Percentiles rank a stretch among this genome's conserved stretches.
phyloP scores from a whole-genome alignment of 1,140 invertebrate species.

The Chrysomallon squamiferum region DNA sequence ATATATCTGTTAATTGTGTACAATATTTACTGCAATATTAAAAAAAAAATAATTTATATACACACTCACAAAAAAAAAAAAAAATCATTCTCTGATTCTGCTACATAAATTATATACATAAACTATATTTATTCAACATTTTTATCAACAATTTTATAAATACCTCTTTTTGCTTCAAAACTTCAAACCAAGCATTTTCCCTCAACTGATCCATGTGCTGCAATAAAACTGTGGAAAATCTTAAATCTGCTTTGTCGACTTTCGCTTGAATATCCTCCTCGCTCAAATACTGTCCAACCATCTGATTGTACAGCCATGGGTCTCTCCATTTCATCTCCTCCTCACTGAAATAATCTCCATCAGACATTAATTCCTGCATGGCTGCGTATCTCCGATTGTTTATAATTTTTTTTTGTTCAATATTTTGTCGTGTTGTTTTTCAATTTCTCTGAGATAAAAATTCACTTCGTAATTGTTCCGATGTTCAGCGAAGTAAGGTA shows the following conservation, averaged over 20 bases:
- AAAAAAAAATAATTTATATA: too few species aligned
- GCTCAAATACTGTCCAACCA: constrained; percentile 83
- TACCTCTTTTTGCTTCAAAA: constrained; percentile 71
- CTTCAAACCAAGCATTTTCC: constrained; percentile 70
- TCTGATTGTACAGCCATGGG: constrained; percentile 86
- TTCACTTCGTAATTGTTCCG: constrained; percentile 69
- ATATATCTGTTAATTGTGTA: too few species aligned
- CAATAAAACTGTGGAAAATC: constrained; percentile 63
- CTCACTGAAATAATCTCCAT: constrained; percentile 86
- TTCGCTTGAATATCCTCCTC: constrained; percentile 73
- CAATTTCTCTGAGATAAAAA: constrained; percentile 69
- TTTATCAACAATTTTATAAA: too few species aligned
- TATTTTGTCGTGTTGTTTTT: constrained; percentile 47
- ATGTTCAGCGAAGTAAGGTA: constrained; percentile 71
- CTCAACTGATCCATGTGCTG: constrained; percentile 68
- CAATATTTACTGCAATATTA: too few species aligned
- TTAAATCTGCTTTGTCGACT: constrained; percentile 51
- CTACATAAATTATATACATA: too few species aligned
- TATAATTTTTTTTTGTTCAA: constrained; percentile 67
- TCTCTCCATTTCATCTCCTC: constrained; percentile 91
- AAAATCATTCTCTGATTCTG: too few species aligned
- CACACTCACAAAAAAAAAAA: too few species aligned
- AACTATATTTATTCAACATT: too few species aligned
- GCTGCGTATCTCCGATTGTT: constrained; percentile 86
- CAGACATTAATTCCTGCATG: constrained; percentile 74